These are phyloP conservation scores for Diorhabda elongata DNA, from an alignment of 1,140 invertebrate genomes.

Conservation along the genomic window DNA sequence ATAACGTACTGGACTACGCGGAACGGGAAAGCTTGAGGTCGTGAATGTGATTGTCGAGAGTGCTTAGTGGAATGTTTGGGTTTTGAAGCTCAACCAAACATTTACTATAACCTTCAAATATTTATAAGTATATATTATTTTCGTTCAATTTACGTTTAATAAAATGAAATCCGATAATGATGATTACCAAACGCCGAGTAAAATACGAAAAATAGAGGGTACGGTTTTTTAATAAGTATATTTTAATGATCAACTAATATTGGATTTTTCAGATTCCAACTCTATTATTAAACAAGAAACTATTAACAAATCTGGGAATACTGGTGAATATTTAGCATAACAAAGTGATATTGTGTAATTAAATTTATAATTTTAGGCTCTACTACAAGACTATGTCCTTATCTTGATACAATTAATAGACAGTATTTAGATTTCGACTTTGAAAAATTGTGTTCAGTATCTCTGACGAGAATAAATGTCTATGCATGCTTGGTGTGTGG, in stretches of 20 bases:
- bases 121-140: too few relatives aligned
- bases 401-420: conserved; percentile 94
- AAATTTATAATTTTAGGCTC: neutral
- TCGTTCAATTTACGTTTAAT: neutral
- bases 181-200: neutral
- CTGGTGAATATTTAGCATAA: too few relatives aligned
- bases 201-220: neutral
- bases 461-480: conserved; percentile 96
- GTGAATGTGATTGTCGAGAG: too few relatives aligned
- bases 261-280: neutral
- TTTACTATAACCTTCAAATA: too few relatives aligned
- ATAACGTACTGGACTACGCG: too few relatives aligned
- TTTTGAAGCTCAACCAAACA: too few relatives aligned
- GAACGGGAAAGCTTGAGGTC: too few relatives aligned
- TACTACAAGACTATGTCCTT: conserved; percentile 66
- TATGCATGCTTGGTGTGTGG: conserved; percentile 99
- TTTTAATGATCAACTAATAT: neutral
- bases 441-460: conserved; percentile 98
- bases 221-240: neutral
- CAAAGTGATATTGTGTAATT: too few relatives aligned
- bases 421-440: conserved; percentile 99
- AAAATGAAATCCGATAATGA: neutral
- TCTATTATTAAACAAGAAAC: neutral
- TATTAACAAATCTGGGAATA: neutral
- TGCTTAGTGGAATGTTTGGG: too few relatives aligned